Evolutionary conservation across 2,797 vertebrate genomes (phyloP), one percentile per base, ranked within the genome.

Genomic region (Novumbra hubbsi): DNA sequence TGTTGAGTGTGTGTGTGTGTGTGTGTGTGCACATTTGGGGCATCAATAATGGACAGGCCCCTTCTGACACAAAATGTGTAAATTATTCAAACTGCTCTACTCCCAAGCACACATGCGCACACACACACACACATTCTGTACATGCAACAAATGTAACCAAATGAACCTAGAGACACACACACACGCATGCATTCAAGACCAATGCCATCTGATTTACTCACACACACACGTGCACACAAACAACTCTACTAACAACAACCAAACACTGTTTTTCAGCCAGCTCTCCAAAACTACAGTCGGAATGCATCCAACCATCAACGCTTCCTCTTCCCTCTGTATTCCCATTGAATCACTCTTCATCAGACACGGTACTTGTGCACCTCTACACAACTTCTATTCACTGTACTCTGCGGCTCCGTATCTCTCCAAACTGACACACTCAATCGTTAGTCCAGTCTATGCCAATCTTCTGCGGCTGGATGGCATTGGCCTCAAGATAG

Each of bases 41-140:
- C 84, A 92, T 92, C 83, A 90, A 84, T 93, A 90, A 90, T 88
- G 75, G 84, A 89, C 74, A 60, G 11, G 75, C 78, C 83, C 70
- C 78, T 73, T 88, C 83, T 69, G 74, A 84, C 81, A 88, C 82
- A 84, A 72, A 81, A 73, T 28, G 68, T 72, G 86, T 92, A 68
- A 90, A 92, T 90, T 88, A 92, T 91, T 91, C 75, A 90, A 78
- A 68, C 65, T 73, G 74, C 73, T 75, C n/a, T 75, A 66, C 64
- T 66, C 64, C 72, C 55, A 21, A 52, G 48, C 21, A 65, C 45
- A 45, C 19, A 65, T 70, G 76, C 49, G 68, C 28, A 28, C 68
- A 32, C 55, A 68, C 48, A 67, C 68, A 74, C 71, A 77, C 71
- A 77, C 38, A 65, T 28, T 32, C 68, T 76, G 68, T 55, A 55